Evolutionary conservation across 1,140 invertebrate species (phyloP).

Genomic region (Eurytemora carolleeae): DNA sequence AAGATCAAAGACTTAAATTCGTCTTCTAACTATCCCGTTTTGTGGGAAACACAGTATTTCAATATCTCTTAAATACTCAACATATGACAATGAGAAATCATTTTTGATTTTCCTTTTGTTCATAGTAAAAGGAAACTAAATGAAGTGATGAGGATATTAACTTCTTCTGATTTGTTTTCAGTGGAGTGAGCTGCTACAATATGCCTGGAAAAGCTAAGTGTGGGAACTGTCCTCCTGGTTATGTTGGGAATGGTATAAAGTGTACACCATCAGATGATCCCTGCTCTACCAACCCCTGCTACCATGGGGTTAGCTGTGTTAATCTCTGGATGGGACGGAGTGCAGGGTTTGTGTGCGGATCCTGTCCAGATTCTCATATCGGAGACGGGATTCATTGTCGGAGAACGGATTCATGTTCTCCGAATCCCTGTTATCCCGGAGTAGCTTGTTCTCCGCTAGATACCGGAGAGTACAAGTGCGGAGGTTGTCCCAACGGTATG

Average conservation of each 20-base stretch:
- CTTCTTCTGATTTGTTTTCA: no score
- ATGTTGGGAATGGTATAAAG: constrained; percentile 14
- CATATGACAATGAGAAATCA: no score
- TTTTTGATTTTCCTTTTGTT: no score
- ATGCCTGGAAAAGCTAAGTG: constrained; percentile 8
- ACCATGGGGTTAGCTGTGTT: constrained; percentile 7
- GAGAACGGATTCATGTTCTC: not conserved
- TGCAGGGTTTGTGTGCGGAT: not conserved
- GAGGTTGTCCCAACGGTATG: no score
- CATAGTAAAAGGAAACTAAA: no score
- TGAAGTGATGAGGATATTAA: no score
- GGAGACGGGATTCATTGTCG: not conserved
- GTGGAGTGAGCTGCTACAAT: constrained; percentile 2
- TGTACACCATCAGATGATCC: not conserved
- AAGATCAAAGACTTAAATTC: no score
- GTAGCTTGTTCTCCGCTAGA: not conserved
- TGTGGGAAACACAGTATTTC: no score
- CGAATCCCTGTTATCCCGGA: not conserved
- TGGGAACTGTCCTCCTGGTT: constrained; percentile 11
- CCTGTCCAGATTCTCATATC: not conserved
- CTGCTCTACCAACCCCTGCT: constrained; percentile 10
- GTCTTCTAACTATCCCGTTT: no score
- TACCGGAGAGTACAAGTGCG: no score
- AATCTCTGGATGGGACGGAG: not conserved
- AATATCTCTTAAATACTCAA: no score